A percentile compares a stretch with the other conserved stretches of the same genome.
Evolutionary conservation across 2,797 vertebrate species (phyloP).

Genomic region (Tamandua tetradactyla): DNA sequence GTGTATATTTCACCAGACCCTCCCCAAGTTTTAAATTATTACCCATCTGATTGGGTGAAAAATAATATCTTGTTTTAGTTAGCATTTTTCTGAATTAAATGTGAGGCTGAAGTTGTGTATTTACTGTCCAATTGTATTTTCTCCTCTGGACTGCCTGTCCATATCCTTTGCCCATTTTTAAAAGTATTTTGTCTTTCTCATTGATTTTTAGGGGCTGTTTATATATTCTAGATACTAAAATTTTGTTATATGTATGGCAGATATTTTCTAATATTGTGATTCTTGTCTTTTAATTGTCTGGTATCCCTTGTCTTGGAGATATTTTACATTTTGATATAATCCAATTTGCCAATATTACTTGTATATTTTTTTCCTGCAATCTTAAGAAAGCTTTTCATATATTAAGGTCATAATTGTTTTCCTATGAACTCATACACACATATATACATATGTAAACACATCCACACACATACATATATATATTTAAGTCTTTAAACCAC

Average conservation of each 20-base stretch:
- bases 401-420: constrained; percentile 27
- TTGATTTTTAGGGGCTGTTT: constrained; percentile 14
- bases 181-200: constrained; percentile 13
- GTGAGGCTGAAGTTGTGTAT: not conserved
- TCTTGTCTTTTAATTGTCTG: constrained; percentile 26
- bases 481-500: not conserved
- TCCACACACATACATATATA: not conserved
- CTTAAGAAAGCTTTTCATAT: constrained; percentile 21
- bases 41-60: not conserved
- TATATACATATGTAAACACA: not conserved
- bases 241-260: not conserved
- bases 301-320: constrained; percentile 43
- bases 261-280: constrained; percentile 50
- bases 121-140: not conserved
- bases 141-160: not conserved
- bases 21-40: constrained; percentile 34
- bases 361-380: constrained; percentile 4
- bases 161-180: not conserved
- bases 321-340: constrained; percentile 16
- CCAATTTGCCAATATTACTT: constrained; percentile 14
- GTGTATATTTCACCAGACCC: not conserved
- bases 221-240: constrained; percentile 32
- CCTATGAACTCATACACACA: constrained; percentile 46
- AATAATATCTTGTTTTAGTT: not conserved
- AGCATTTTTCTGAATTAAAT: not conserved